A percentile compares a stretch with the other conserved stretches of the same genome.
Conservation (phyloP, 1,140 invertebrate genomes). For the Heliconius nattereri region DNA sequence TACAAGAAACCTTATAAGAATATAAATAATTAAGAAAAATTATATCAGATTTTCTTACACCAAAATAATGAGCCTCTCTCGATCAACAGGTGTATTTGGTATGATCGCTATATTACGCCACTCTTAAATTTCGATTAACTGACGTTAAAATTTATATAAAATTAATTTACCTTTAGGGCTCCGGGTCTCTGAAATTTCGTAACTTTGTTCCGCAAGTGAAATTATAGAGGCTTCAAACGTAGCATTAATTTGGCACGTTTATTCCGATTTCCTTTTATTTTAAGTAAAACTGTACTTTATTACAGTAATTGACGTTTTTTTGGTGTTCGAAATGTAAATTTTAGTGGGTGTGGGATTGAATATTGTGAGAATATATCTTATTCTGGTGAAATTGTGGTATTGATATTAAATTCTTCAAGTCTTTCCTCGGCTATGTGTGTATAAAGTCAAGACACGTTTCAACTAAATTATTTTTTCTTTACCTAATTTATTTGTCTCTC, state of each 20-base stretch:
- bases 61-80: neutral
- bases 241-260: slow-evolving; percentile 9
- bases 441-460: too few species aligned
- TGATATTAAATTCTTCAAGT: too few species aligned
- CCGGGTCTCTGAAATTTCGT: slow-evolving; percentile 8
- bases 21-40: neutral
- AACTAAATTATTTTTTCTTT: too few species aligned
- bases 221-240: slow-evolving; percentile 27
- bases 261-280: neutral
- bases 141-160: slow-evolving; percentile 15
- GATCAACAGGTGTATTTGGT: too few species aligned
- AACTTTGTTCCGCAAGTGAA: slow-evolving; percentile 24
- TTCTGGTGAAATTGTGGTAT: too few species aligned
- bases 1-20: too few species aligned
- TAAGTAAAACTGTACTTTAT: neutral
- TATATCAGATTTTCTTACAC: neutral
- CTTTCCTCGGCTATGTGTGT: too few species aligned
- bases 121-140: slow-evolving; percentile 21
- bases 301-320: neutral
- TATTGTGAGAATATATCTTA: too few species aligned
- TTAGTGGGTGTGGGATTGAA: too few species aligned
- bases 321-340: too few species aligned
- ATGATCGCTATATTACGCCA: slow-evolving; percentile 2
- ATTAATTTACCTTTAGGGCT: slow-evolving; percentile 16
- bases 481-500: too few species aligned